Evolutionary conservation across 2,113 vertebrate genomes (phyloP), one percentile per base, ranked within the genome.

Genomic region (Ceyx margarethae): DNA sequence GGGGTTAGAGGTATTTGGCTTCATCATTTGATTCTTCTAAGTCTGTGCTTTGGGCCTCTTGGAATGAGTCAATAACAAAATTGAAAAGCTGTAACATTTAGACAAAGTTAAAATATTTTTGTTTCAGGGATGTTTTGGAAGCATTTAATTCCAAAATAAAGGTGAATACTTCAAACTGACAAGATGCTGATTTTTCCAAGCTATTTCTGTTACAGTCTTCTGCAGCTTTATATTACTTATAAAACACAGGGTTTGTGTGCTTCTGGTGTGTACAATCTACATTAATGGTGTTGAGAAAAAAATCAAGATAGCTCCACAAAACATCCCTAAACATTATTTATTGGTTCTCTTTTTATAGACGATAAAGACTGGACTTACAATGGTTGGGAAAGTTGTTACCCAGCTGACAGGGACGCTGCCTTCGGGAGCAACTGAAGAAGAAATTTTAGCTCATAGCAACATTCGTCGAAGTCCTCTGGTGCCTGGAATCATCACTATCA

Each of bases 381-480:
- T 99, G 99, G 99, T 99, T 93, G 99, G 99, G 40, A 99, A 99
- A 93, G 99, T 99, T 17, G 99, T 99, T 66, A 99, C 99, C 0
- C 99, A 99, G 97, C 97, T 99, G 61, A 98, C 99, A 3, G 99
- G 99, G 58, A 99, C 98, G 0, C 66, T 99, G 60, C 99, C 99
- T 6, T 98, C 99, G 3, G 98, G 97, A 50, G 97, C 97, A 15
- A 97, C 97, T 0, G 99, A 99, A 29, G 99, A 99, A 81, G 99
- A 99, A 16, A 96, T 98, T 21, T 93, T 98, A 26, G 85, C 98
- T 42, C 99, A 99, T 87, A 99, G 98, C 82, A 97, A 98, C 18
- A 95, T 97, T 6, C 98, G 99, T 10, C 96, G 99, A 16, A 99
- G 98, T 83, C 98, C 99, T 40, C 96, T 99, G 96, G 98, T 97